A percentile compares a stretch with the other conserved stretches of the same genome.
Conservation (phyloP, 2,888 invertebrate species). For the Anthrax anthrax region DNA sequence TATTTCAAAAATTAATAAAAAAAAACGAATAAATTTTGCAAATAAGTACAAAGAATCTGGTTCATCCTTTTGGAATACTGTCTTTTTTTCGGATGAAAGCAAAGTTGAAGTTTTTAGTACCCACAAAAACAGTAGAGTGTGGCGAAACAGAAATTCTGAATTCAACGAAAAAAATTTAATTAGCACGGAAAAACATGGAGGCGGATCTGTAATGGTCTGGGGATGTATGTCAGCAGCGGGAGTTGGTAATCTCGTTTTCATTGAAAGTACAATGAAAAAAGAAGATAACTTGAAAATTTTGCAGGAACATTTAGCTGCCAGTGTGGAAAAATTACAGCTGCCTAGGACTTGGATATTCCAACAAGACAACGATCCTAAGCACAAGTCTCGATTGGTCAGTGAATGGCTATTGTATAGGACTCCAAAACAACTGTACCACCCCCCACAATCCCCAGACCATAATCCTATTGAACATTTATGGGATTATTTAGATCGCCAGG, state of each 20-base stretch:
- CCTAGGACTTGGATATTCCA: too few species aligned
- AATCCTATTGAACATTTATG: slow-evolving; percentile 1
- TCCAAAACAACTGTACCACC: background rate
- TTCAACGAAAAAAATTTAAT: too few species aligned
- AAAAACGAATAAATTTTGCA: background rate
- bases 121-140: background rate
- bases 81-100: background rate
- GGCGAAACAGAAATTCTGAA: background rate
- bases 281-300: too few species aligned
- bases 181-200: background rate
- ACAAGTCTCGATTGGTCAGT: too few species aligned
- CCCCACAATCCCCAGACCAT: background rate
- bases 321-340: too few species aligned
- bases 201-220: background rate
- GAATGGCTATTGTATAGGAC: background rate
- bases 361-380: too few species aligned
- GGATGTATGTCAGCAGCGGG: too few species aligned
- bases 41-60: background rate
- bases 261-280: too few species aligned
- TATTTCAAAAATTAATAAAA: background rate
- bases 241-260: too few species aligned
- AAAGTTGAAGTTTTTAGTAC: background rate
- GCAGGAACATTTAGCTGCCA: too few species aligned
- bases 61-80: background rate
- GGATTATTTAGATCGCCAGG: background rate